phyloP scores from a whole-genome alignment of 2,797 vertebrate genomes.

The Macroramphosus scolopax region DNA sequence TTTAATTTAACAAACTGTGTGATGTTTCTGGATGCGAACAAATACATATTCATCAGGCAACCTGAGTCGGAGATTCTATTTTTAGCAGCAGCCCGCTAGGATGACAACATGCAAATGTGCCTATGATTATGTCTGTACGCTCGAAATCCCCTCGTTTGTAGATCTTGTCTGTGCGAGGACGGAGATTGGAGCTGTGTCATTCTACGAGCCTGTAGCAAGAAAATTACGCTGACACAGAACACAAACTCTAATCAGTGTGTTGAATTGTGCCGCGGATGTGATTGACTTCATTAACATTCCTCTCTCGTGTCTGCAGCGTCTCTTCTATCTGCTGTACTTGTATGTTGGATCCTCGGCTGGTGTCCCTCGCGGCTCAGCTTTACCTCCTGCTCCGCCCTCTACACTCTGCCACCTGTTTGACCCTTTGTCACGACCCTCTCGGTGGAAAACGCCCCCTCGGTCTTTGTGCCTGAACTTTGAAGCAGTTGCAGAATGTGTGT shows the following conservation, averaged over 20 bases:
- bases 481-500: slow-evolving; percentile 24
- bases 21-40: slow-evolving; percentile 20
- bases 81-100: slow-evolving; percentile 52
- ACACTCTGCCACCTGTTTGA: slow-evolving; percentile 28
- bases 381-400: slow-evolving; percentile 53
- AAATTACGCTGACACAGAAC: slow-evolving; percentile 13
- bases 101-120: slow-evolving; percentile 48
- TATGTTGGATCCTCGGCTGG: slow-evolving; percentile 39
- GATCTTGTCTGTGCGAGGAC: slow-evolving; percentile 32
- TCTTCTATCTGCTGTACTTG: slow-evolving; percentile 34
- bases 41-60: slow-evolving; percentile 56
- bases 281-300: slow-evolving; percentile 14
- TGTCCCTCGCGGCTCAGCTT: slow-evolving; percentile 24
- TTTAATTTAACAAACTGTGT: not conserved
- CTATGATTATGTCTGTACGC: slow-evolving; percentile 38
- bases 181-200: slow-evolving; percentile 7
- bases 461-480: slow-evolving; percentile 37
- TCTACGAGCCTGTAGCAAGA: slow-evolving; percentile 6
- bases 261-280: not conserved
- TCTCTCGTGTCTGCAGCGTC: slow-evolving; percentile 47
- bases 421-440: slow-evolving; percentile 13
- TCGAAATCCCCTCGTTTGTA: slow-evolving; percentile 39
- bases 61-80: slow-evolving; percentile 50
- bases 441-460: slow-evolving; percentile 25
- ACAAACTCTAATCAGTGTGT: slow-evolving; percentile 5